phyloP scores from a whole-genome alignment of 1,140 invertebrate species.

The Sitophilus oryzae region DNA sequence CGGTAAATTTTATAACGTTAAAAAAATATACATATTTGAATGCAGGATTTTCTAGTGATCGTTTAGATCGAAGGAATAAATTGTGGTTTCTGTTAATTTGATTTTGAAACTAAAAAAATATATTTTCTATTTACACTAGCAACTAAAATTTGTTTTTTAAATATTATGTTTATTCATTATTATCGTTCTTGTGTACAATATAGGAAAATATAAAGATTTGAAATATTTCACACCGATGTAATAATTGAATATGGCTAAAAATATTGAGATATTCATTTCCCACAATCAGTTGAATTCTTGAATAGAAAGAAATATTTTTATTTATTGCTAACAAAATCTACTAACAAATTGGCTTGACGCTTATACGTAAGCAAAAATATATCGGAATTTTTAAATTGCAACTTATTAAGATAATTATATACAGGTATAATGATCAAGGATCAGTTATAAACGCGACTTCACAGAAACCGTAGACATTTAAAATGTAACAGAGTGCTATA shows the following conservation, averaged over 20 bases:
- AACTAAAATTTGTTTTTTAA: background rate
- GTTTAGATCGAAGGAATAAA: background rate
- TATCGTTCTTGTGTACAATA: background rate
- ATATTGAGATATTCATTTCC: background rate
- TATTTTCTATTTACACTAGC: background rate
- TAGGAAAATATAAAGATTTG: background rate
- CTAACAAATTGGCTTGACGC: background rate
- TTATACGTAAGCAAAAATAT: no score
- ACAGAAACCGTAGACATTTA: no score
- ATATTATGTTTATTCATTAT: background rate
- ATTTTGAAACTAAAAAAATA: background rate
- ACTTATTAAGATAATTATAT: no score
- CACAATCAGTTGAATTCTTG: background rate
- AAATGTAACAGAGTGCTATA: no score
- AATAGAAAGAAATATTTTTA: background rate
- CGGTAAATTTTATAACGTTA: background rate
- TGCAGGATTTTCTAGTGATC: background rate
- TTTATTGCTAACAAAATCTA: background rate
- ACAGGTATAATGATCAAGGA: no score
- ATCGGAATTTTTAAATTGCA: no score
- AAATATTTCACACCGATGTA: background rate
- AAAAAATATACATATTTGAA: background rate
- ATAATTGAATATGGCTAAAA: background rate
- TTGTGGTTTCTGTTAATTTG: background rate
- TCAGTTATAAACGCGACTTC: no score